Conservation (phyloP, 2,113 vertebrate genomes). For the Seriola rivoliana region DNA sequence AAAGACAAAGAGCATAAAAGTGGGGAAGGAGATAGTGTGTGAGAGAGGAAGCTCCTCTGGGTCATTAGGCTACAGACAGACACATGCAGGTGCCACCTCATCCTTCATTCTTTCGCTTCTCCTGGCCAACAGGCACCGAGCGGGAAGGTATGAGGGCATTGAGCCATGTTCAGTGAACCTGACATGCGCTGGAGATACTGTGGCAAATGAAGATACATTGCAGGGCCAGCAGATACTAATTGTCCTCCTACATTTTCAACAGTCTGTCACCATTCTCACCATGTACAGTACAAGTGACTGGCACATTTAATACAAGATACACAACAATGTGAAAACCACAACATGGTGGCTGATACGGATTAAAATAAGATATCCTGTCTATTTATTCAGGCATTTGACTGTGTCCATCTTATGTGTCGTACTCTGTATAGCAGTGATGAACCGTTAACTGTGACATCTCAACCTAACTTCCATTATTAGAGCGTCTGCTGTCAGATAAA, state of each 20-base stretch:
- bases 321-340: constrained; percentile 37
- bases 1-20: constrained; percentile 44
- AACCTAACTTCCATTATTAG: constrained; percentile 72
- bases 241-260: constrained; percentile 66
- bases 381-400: constrained; percentile 48
- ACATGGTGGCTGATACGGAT: constrained; percentile 22
- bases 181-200: constrained; percentile 75
- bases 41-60: constrained; percentile 59
- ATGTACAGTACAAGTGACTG: constrained; percentile 62
- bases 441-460: constrained; percentile 67
- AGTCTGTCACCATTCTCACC: constrained; percentile 54
- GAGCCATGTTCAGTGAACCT: constrained; percentile 71
- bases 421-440: constrained; percentile 45
- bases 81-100: constrained; percentile 73
- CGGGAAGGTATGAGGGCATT: constrained; percentile 53
- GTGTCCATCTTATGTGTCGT: constrained; percentile 45
- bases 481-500: constrained; percentile 69
- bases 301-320: constrained; percentile 56
- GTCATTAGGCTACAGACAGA: constrained; percentile 78
- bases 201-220: constrained; percentile 79
- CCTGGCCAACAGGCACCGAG: constrained; percentile 56
- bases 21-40: constrained; percentile 16
- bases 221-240: constrained; percentile 70
- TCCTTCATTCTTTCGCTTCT: constrained; percentile 69
- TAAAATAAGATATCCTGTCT: constrained; percentile 50